These are phyloP conservation scores for Osedax frankpressi DNA, from an alignment of 2,888 invertebrate genomes.

Conservation along the genomic window DNA sequence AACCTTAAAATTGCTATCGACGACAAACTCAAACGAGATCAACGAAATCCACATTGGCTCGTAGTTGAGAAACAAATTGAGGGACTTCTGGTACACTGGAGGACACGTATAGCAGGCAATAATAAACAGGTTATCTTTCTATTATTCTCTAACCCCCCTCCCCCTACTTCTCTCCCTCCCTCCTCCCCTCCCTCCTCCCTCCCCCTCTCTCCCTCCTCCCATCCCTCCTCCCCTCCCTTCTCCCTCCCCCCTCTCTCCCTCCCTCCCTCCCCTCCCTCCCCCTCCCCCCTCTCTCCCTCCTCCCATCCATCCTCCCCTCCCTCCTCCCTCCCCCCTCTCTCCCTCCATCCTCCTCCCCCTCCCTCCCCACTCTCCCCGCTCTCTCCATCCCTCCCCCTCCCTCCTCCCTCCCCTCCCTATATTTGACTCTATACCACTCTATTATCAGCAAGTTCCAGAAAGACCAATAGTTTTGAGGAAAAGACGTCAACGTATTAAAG, in stretches of 20 bases:
- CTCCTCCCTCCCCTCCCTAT: background rate
- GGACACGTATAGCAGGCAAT: conserved; percentile 42
- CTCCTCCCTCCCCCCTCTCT: background rate
- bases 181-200: background rate
- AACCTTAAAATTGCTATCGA: conserved; percentile 80
- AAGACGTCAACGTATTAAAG: conserved; percentile 72
- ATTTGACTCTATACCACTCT: background rate
- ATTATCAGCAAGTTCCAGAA: conserved; percentile 21
- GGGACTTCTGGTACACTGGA: conserved; percentile 49
- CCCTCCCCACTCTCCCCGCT: background rate
- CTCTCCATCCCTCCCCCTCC: background rate
- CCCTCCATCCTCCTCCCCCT: background rate
- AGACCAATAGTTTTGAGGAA: conserved; percentile 80
- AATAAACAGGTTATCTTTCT: conserved; percentile 27
- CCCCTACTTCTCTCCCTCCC: background rate
- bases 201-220: background rate
- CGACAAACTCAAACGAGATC: background rate
- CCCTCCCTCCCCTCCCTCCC: background rate
- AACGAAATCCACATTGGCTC: conserved; percentile 39
- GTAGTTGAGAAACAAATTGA: conserved; percentile 48
- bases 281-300: background rate
- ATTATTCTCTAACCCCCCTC: background rate
- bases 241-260: background rate
- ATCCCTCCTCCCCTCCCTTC: background rate
- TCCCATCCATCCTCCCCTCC: background rate